Base-by-base conservation (phyloP, 2,888 invertebrate genomes). In the Abscondita cerata region DNA sequence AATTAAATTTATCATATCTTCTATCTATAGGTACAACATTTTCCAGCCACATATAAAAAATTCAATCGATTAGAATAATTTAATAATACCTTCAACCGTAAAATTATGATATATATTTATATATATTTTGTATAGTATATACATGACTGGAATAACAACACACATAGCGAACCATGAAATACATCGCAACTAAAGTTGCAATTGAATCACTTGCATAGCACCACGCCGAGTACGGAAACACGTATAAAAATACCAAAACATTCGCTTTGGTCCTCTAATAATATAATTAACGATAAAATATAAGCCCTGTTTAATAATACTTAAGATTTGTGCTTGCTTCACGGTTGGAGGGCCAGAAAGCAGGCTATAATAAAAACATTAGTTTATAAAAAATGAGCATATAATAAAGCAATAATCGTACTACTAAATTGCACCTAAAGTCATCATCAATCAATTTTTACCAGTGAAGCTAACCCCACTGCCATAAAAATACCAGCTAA, bases 151-250 rank as follows among this genome's bases (percentile, higher is more conserved):
- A 79, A 78, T 77, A 78, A 78, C 76, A 77, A 77, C 69, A 73
- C 73, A 74, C 75, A 74, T 70, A 72, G 68, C 68, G 63, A 64
- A 64, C 65, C 59, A 66, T 55, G 59, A 56, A 66, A 44, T 44
- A 44, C 44, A 41, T 51, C 54, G 56, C 65, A 60, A 59, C 55
- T 50, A 44, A 58, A 59, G 56, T 56, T 62, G 53, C 59, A 65
- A 72, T 72, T 73, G 75, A 73, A 75, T 77, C 73, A 70, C 72
- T 73, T 73, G 69, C 68, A 73, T 79, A 80, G 80, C 80, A 80
- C 80, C 80, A 79, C 76, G 75, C 79, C 75, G 74, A 77, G 76
- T 78, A 79, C 77, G 76, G 77, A 79, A 75, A 78, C 76, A 77
- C 70, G 76, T 78, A 78, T 78, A 79, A 78, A 73, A 78, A 78